A percentile compares a stretch with the other conserved stretches of the same genome.
These are phyloP conservation scores for Acanthosepion lycidas DNA, from an alignment of 2,888 invertebrate genomes.

Conservation along the genomic window DNA sequence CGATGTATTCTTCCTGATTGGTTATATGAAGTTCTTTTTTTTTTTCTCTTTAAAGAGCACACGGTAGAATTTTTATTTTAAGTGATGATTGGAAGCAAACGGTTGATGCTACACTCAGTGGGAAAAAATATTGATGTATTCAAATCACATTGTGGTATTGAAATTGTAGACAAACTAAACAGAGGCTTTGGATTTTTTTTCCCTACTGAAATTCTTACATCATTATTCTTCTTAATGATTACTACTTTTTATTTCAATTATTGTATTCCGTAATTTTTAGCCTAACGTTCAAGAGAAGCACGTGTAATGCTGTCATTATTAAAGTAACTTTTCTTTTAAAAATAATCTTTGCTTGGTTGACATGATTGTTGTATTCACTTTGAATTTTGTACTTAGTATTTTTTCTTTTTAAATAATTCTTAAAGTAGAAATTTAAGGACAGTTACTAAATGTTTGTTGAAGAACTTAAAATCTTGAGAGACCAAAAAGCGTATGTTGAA, in stretches of 20 bases:
- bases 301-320: background rate
- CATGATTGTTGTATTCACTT: background rate
- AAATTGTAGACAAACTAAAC: background rate
- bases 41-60: too few species aligned
- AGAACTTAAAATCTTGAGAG: too few species aligned
- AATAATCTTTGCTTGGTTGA: too few species aligned
- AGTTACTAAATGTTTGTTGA: background rate
- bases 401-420: background rate
- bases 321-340: too few species aligned
- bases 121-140: background rate
- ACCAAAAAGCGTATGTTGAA: too few species aligned
- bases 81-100: too few species aligned
- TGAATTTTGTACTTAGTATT: background rate
- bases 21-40: too few species aligned
- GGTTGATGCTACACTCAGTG: too few species aligned
- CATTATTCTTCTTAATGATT: background rate
- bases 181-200: too few species aligned
- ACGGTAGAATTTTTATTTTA: too few species aligned
- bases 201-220: too few species aligned
- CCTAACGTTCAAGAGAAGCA: background rate
- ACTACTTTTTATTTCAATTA: background rate
- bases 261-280: background rate
- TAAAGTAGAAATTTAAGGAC: background rate
- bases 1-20: too few species aligned
- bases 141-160: background rate